A percentile compares a stretch with the other conserved stretches of the same genome.
Conservation (phyloP, 2,113 vertebrate genomes). For the Puffinus mauretanicus region DNA sequence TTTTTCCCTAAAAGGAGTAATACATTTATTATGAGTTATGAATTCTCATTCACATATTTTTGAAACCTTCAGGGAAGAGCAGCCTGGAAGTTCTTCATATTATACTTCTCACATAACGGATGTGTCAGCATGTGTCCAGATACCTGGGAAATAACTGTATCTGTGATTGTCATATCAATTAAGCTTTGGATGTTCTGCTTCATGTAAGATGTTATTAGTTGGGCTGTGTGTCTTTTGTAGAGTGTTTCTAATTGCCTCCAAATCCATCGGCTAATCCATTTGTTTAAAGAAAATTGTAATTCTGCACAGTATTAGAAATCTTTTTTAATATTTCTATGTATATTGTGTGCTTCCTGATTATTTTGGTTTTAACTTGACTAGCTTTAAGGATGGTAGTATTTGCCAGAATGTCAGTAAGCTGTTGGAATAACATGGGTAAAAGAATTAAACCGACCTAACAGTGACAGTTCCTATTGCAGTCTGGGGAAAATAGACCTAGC, state of each 20-base stretch:
- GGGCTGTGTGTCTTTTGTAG: not conserved
- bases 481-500: not conserved
- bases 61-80: not conserved
- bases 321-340: not conserved
- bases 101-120: accelerated
- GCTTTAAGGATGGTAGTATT: not conserved
- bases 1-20: not conserved
- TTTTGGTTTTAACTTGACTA: not conserved
- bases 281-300: not conserved
- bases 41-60: not conserved
- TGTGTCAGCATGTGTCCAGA: not conserved
- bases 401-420: not conserved
- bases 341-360: not conserved
- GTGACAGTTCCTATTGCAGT: not conserved
- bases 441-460: not conserved
- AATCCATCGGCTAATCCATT: not conserved
- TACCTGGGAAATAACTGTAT: not conserved
- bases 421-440: not conserved
- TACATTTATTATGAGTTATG: not conserved
- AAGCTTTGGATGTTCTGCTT: slow-evolving; percentile 3
- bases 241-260: slow-evolving; percentile 12
- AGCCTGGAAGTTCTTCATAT: not conserved
- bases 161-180: not conserved
- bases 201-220: not conserved
- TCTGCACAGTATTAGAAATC: not conserved